Percentiles rank a stretch among this genome's conserved stretches.
phyloP scores from a whole-genome alignment of 2,888 invertebrate genomes.

The Nasonovia ribisnigri region DNA sequence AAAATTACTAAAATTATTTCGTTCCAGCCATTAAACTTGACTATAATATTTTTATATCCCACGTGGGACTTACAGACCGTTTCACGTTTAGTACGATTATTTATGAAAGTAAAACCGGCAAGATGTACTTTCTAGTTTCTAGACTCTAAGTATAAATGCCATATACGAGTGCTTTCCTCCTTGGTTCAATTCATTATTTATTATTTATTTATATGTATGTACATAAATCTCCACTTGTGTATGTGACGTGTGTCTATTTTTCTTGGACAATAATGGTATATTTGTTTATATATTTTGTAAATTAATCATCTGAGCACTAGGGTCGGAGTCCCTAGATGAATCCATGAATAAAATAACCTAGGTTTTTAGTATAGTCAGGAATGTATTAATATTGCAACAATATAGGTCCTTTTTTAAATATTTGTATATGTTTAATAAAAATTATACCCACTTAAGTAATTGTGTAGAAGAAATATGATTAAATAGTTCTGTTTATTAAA shows the following conservation, averaged over 20 bases:
- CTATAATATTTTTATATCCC: not conserved
- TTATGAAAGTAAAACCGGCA: not conserved
- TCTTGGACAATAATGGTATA: not conserved
- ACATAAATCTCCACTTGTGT: not conserved
- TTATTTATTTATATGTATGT: not conserved
- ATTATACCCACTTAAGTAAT: too few species aligned
- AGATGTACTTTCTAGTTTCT: not conserved
- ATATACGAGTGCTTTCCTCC: not conserved
- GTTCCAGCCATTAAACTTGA: not conserved
- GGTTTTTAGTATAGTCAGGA: not conserved
- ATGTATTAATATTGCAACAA: not conserved
- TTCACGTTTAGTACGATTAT: not conserved
- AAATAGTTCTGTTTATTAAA: not conserved
- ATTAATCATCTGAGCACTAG: not conserved
- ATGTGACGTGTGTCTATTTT: not conserved
- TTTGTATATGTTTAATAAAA: not conserved
- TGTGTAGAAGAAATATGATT: not conserved
- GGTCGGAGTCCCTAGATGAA: not conserved
- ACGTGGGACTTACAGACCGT: not conserved
- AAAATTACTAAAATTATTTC: slow-evolving; percentile 3
- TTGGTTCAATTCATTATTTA: not conserved
- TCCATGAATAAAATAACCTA: not conserved
- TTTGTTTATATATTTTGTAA: not conserved
- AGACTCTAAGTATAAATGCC: not conserved
- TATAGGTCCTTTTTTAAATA: not conserved